Evolutionary conservation across 2,797 vertebrate genomes (phyloP), one percentile per base, ranked within the genome.

Genomic region (Pipistrellus pipistrellus): DNA sequence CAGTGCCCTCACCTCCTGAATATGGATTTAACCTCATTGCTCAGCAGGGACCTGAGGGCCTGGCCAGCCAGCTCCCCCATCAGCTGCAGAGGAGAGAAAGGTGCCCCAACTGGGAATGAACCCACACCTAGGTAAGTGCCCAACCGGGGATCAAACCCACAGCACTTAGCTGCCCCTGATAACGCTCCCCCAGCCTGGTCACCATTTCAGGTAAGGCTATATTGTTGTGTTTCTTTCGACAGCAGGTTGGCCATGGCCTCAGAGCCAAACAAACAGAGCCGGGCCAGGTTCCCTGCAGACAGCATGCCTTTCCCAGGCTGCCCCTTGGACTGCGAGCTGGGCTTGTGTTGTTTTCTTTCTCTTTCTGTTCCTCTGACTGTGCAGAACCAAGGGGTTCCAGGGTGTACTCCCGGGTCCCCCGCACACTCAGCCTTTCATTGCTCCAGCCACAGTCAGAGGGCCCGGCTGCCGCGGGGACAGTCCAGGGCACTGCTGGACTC

Each of bases 401-500:
- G 27, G 62, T 11, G 27, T 27, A 2, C 5, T n/a, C 62, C 4
- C 2, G 6, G 0, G 72, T 62, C 66, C 75, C 71, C 73, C 78
- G 64, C 89, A 1, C 64, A 76, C 90, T 38, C 76, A 15, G 44
- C n/a, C 51, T n/a, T 85, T 96, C 92, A 3, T 82, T 0, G 21
- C 69, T 23, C 66, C 10, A 5, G 53, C 66, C 10, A 8, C 66
- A 81, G 80, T 41, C 1, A 46, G 59, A 76, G 90, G 38, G 68
- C 71, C 55, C 5, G 3, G 83, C 7, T 21, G 6, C 75, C 20
- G 0, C 75, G 23, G 76, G 93, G 97, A 95, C 94, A 6, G 48
- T 95, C 96, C 82, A 12, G 95, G 92, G 20, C 13, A 62, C 78
- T 44, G 69, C 85, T 73, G 89, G 91, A 86, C 88, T 88, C 89